Percentiles rank a stretch among this genome's conserved stretches.
Conservation (phyloP, 2,113 vertebrate species). For the Myrmecophaga tridactyla region DNA sequence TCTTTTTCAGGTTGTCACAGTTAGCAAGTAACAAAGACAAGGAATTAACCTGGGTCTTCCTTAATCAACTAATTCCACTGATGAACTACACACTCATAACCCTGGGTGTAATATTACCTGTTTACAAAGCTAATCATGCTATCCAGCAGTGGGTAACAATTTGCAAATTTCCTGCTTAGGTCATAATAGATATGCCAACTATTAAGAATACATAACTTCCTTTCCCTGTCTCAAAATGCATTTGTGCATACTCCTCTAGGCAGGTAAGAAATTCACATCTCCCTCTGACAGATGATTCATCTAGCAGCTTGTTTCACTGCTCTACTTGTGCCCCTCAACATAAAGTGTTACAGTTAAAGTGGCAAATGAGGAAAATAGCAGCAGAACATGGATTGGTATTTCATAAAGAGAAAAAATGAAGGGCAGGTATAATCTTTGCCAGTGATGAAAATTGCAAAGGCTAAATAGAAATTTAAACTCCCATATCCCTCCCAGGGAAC, state of each 20-base stretch:
- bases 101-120: not conserved
- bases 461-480: conserved; percentile 63
- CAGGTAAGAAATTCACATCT: not conserved
- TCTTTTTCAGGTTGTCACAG: not conserved
- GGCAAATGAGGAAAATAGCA: not conserved
- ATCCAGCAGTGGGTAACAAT: not conserved
- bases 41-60: not conserved
- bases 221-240: not conserved
- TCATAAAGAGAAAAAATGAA: conserved; percentile 42
- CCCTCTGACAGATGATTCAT: not conserved
- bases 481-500: conserved; percentile 58
- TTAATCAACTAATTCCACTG: not conserved
- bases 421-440: conserved; percentile 20
- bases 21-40: not conserved
- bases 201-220: not conserved
- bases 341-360: conserved; percentile 42
- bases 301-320: not conserved
- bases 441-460: conserved; percentile 62
- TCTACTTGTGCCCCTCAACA: not conserved
- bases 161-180: conserved; percentile 16
- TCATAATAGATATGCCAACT: not conserved
- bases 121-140: not conserved
- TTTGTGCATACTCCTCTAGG: conserved; percentile 3
- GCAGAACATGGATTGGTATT: not conserved
- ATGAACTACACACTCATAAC: not conserved